Base-by-base conservation (phyloP, 2,113 vertebrate genomes). In the Eptatretus burgeri region DNA sequence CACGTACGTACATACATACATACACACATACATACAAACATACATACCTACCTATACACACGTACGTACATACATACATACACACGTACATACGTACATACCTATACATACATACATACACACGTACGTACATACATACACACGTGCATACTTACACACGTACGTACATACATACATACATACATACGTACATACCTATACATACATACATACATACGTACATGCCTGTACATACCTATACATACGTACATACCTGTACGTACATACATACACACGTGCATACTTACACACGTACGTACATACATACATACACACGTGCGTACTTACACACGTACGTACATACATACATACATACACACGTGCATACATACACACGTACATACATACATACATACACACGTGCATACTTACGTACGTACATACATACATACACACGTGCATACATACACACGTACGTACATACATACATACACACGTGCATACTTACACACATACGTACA, bases 141-240 rank as follows among this genome's bases (percentile, higher is more conserved):
- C n/a, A n/a, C n/a, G n/a, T n/a, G n/a, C n/a, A n/a, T n/a, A n/a
- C n/a, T n/a, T n/a, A 53, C 52, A 53, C 52, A 53, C 52, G 52
- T 53, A n/a, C n/a, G n/a, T n/a, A 53, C 52, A 53, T n/a, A 53
- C 52, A 53, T n/a, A 53, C 52, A n/a, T 53, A n/a, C n/a, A 53
- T n/a, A 53, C 52, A 53, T n/a, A 53, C 52, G n/a, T n/a, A 53
- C 52, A 53, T n/a, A 53, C 52, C 14, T 53, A n/a, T 53, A 53
- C 52, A 53, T n/a, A 53, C 52, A 53, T n/a, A 2, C 2, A 2
- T 2, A 53, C 52, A 2, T 2, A 2, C 2, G n/a, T n/a, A 53
- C 52, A 53, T n/a, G 2, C 2, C 14, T 53, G 2, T 2, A 53
- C 52, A 53, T n/a, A 53, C 52, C 14, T n/a, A 53, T n/a, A 53